Conservation (phyloP, 2,797 vertebrate species). For the Antrozous pallidus region DNA sequence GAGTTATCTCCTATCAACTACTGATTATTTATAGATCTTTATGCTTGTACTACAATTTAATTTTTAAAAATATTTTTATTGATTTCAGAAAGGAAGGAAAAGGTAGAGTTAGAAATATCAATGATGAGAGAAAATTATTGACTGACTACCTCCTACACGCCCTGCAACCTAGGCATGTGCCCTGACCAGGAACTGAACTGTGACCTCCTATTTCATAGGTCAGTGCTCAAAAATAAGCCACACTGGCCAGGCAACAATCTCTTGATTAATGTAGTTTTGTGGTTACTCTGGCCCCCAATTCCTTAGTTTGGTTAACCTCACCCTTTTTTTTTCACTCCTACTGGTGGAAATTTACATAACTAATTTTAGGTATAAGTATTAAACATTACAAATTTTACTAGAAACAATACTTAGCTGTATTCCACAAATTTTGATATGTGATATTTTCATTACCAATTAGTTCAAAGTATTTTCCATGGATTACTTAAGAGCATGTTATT, state of each 20-base stretch:
- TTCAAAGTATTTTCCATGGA: background rate
- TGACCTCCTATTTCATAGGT: no score
- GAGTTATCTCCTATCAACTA: background rate
- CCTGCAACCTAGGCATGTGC: no score
- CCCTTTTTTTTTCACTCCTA: background rate
- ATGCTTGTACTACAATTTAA: background rate
- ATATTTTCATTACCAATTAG: background rate
- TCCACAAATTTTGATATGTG: background rate
- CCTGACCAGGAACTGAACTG: no score
- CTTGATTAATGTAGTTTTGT: background rate
- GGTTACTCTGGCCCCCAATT: background rate
- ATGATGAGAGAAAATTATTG: no score
- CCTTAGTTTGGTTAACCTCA: background rate
- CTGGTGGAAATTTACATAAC: background rate
- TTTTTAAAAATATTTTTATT: no score
- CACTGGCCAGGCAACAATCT: background rate
- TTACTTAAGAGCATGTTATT: background rate
- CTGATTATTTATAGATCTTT: background rate
- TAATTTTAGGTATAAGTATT: background rate
- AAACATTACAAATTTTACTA: background rate
- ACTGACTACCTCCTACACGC: no score
- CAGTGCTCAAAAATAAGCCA: no score
- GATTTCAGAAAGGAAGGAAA: no score
- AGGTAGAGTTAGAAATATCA: no score
- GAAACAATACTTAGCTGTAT: background rate